Base-by-base conservation (phyloP, 1,140 invertebrate genomes). In the Cotesia typhae region DNA sequence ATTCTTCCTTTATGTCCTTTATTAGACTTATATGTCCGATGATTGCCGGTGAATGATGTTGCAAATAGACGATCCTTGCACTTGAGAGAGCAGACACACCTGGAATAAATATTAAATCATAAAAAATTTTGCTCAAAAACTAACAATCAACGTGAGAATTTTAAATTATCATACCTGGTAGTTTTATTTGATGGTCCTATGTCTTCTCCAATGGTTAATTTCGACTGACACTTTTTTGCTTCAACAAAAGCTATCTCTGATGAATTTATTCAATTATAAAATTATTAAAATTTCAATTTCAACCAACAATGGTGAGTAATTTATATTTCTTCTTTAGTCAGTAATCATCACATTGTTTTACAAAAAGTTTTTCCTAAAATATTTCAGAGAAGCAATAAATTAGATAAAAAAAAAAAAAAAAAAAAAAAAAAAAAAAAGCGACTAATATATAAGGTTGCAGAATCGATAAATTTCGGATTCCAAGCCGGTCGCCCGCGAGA, bases 391-490 rank as follows among this genome's bases (percentile, higher is more conserved):
- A 71, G 35, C 20, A 41, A 64, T 55, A 36, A 53, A 63, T 55
- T 55, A 3, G 53, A 14, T 55, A 4, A 9, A 60, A 20, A 57
- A 10, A 47, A 17, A 17, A 12, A 9, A 60, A 20, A 57, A 10
- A 47, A 12, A 9, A 60, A 20, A 57, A 10, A 47, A 17, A 17
- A 17, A 17, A 35, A 67, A 52, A 51, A 67, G 73, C n/a, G n/a
- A 53, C 17, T 64, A 70, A 73, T 17, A 64, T 69, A 51, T 60
- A 60, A 47, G 12, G 17, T 41, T 64, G 37, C 37, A 71, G 70
- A 52, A 59, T 55, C 70, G 59, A 55, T 59, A 14, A 69, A 82
- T 81, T 84, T 83, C 73, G 76, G 76, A 84, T 83, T 82, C 83
- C 75, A 63, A 52, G 67, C 74, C 64, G 72, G 79, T 78, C 74